Base-by-base conservation (phyloP, 2,797 vertebrate genomes). In the Onychomys arenicola region DNA sequence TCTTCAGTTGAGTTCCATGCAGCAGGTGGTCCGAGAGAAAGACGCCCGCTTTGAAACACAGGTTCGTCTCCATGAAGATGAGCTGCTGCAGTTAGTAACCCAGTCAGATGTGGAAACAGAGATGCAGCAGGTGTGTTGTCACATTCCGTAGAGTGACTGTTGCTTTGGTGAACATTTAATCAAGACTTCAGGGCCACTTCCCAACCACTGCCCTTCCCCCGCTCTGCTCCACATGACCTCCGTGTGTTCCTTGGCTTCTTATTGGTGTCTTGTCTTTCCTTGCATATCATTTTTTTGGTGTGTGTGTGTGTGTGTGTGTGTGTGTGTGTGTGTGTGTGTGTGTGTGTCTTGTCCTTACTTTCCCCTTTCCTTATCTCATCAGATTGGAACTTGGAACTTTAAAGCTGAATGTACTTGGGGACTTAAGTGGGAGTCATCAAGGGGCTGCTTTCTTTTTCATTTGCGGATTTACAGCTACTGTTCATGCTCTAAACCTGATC, bases 41-140 rank as follows among this genome's bases (percentile, higher is more conserved):
- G 99, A 99, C 25, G 98, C 99, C 63, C 98, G 99, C 46, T 99
- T 99, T 96, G 98, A 99, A 96, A 99, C 99, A 73, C 99, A 99
- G 95, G 98, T 98, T 95, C 99, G 98, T 96, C 99, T 98, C 96
- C 99, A 99, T 27, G 99, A 99, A 97, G 99, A 99, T 83, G 99
- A 99, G 98, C 98, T 99, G 89, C 98, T 99, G 91, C 98, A 94
- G 93, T 94, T 98, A 96, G 98, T 97, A 9, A 63, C 97, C 13
- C 98, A 98, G 96, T 96, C 98, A 37, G 98, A 99, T 65, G 95
- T 97, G 85, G 98, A 99, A 81, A 80, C 89, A 40, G 99, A 99
- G 69, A 98, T 99, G 97, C 99, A 99, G 95, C 99, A 99, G 99
- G 99, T 99, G 98, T 71, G 78, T 98, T 97, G 95, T 93, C 90